A percentile compares a stretch with the other conserved stretches of the same genome.
Evolutionary conservation across 2,797 vertebrate species (phyloP).

Genomic region (Neopelma chrysocephalum): DNA sequence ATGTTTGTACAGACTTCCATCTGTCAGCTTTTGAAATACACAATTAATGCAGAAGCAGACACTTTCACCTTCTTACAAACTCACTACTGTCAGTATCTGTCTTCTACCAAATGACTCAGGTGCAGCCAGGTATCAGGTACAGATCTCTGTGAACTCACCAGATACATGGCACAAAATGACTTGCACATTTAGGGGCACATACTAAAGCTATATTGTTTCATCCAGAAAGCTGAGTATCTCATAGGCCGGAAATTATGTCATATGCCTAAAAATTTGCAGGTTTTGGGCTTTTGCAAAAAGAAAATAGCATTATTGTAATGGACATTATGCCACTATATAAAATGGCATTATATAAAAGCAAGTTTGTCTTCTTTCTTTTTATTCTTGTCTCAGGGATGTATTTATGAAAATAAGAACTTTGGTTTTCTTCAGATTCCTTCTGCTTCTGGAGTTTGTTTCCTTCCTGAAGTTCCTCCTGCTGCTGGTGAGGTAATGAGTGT

Average conservation of each 20-base stretch:
- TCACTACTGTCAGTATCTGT: background rate
- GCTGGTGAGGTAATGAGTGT: background rate
- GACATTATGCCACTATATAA: background rate
- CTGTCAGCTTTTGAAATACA: background rate
- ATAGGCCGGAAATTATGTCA: background rate
- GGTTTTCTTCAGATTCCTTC: background rate
- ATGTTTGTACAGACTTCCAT: background rate
- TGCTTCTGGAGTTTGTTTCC: background rate
- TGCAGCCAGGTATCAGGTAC: background rate
- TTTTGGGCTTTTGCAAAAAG: background rate
- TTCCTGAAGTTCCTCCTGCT: background rate
- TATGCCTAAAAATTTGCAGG: background rate
- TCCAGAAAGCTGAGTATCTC: background rate
- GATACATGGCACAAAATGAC: background rate
- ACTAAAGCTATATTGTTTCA: background rate
- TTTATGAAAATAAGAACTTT: background rate
- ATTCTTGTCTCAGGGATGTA: background rate
- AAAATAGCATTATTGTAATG: background rate
- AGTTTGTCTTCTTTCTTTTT: background rate
- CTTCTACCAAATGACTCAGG: background rate
- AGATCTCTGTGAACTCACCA: rapidly evolving
- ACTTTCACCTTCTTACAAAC: background rate
- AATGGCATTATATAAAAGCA: too few relatives aligned
- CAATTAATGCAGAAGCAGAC: background rate
- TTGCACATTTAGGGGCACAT: background rate